These are phyloP conservation scores for Tetragnatha versicolor DNA, from an alignment of 1,140 invertebrate species.

Conservation along the genomic window DNA sequence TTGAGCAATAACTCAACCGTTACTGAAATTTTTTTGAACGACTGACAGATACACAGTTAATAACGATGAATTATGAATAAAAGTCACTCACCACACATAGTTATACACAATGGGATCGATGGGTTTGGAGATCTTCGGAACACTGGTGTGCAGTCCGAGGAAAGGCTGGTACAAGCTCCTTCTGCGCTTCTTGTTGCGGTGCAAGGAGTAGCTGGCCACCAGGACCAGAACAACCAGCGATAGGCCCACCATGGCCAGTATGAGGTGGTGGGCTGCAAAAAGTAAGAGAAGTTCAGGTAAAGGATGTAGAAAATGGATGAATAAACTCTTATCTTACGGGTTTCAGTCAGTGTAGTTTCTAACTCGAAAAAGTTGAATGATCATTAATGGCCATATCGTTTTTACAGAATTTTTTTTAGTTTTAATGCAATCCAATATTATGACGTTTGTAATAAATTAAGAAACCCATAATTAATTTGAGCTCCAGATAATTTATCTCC, in stretches of 20 bases:
- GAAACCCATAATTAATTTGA: no score
- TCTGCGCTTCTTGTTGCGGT: conserved; percentile 16
- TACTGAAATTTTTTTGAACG: no score
- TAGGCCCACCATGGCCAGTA: background rate
- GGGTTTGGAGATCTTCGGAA: conserved; percentile 34
- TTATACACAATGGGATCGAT: conserved; percentile 40
- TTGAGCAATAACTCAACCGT: no score
- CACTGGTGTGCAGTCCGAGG: background rate
- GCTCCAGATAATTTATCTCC: no score
- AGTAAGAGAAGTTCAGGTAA: background rate
- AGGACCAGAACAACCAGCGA: background rate
- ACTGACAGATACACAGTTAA: background rate
- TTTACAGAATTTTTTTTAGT: no score
- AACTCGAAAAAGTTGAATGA: no score
- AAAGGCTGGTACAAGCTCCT: conserved; percentile 39
- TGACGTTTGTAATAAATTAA: no score
- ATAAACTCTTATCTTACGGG: no score
- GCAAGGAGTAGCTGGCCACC: conserved; percentile 9
- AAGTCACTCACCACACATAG: conserved; percentile 35
- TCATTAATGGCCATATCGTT: no score
- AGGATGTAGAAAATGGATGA: no score
- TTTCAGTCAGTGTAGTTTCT: no score
- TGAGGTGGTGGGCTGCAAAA: conserved; percentile 4
- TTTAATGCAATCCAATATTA: no score
- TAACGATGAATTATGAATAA: background rate